Conservation (phyloP, 2,113 vertebrate genomes). For the Siphamia tubifer region DNA sequence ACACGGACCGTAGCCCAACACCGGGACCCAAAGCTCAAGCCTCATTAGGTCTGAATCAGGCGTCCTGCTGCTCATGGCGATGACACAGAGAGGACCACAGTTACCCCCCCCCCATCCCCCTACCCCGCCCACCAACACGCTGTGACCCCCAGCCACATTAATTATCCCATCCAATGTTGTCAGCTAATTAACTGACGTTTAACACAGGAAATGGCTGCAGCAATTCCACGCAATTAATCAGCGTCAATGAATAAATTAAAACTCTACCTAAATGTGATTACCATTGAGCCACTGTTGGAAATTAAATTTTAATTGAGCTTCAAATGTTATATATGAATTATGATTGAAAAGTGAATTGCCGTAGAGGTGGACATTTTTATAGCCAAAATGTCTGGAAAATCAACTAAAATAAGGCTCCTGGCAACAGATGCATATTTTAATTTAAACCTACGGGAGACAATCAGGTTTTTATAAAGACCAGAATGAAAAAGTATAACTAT, state of each 20-base stretch:
- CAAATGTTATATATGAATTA: constrained; percentile 29
- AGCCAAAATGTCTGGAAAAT: not conserved
- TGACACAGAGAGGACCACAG: constrained; percentile 5
- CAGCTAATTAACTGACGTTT: constrained; percentile 81
- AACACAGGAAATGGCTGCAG: constrained; percentile 65
- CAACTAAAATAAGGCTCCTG: not conserved
- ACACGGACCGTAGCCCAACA: no score
- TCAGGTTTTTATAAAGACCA: constrained; percentile 11
- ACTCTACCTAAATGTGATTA: constrained; percentile 53
- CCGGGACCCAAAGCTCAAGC: not conserved
- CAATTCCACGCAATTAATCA: constrained; percentile 78
- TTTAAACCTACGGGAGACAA: not conserved
- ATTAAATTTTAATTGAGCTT: constrained; percentile 61
- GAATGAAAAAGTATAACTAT: no score
- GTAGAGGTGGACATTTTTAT: not conserved
- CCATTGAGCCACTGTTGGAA: constrained; percentile 41
- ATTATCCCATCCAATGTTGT: constrained; percentile 78
- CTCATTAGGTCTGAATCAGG: constrained; percentile 25
- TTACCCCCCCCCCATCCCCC: constrained; percentile 21
- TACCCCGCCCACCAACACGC: constrained; percentile 26
- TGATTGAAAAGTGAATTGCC: constrained; percentile 13
- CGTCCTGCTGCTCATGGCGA: constrained; percentile 29
- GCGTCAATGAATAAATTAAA: constrained; percentile 69
- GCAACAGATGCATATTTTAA: constrained; percentile 1
- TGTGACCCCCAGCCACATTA: constrained; percentile 70